Evolutionary conservation across 2,797 vertebrate species (phyloP), one percentile per base, ranked within the genome.

Genomic region (Bryconaethiops microstoma): DNA sequence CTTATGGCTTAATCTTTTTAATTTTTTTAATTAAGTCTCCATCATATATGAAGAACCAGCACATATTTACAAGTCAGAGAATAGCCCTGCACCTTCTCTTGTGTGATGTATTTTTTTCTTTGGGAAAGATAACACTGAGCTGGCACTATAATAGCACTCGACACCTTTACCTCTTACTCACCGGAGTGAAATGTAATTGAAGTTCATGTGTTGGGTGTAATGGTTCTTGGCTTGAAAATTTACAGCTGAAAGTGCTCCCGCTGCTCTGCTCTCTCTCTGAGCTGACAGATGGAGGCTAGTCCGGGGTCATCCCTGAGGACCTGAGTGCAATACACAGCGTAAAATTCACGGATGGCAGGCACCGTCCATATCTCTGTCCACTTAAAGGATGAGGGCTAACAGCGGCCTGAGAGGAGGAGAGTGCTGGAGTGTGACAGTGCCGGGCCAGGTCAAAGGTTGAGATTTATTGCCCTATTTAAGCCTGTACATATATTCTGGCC

Each of bases 381-480:
- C 55, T 71, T 79, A 70, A 79, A 54, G 35, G 65, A 48, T 59
- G 69, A 74, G 62, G 21, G 68, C 40, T 17, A 29, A 4, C 19
- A 39, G 40, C 54, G 57, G 70, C 42, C 57, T 16, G 39, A 21
- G 54, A 76, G n/a, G 54, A 62, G 35, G 9, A 42, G 45, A 60
- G 59, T 16, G 23, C 16, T 40, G 12, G 63, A 50, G n/a, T 76
- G 79, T 70, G 74, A 77, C 21, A 48, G 42, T 42, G 68, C 40
- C 17, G 39, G 82, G 80, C 29, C 42, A 45, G 84, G 85, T 86
- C 78, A 86, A 81, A 86, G 82, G 76, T 83, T 70, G 45, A 86
- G 88, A 88, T 91, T 90, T 90, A 92, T 88, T 84, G 79, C 85
- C 85, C 86, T 87, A 64, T 87, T 89, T 90, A 90, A 90, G 90